Conservation (phyloP, 2,113 vertebrate genomes). For the Leiothrix lutea region DNA sequence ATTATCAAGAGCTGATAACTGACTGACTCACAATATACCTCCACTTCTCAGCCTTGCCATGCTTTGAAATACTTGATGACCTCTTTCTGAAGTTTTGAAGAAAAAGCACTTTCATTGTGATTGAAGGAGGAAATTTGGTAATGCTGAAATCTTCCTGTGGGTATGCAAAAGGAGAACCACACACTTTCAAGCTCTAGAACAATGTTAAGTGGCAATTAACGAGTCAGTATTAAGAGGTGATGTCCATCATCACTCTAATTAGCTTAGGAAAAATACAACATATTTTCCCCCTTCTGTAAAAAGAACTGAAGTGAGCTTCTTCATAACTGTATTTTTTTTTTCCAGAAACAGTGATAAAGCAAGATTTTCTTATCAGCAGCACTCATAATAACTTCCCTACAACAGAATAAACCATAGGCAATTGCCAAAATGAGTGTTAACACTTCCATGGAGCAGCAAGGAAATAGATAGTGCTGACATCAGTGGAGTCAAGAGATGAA, state of each 20-base stretch:
- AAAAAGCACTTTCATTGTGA: neutral
- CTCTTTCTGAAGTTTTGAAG: neutral
- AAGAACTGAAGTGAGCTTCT: neutral
- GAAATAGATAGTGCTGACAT: neutral
- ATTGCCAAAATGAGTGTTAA: neutral
- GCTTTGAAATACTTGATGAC: neutral
- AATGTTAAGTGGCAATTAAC: neutral
- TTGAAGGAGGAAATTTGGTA: neutral
- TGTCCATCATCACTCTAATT: neutral
- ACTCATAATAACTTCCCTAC: neutral
- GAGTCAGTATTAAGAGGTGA: neutral
- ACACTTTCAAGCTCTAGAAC: neutral
- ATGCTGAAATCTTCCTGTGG: neutral
- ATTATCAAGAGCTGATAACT: neutral
- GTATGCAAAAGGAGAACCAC: neutral
- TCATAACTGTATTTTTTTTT: neutral
- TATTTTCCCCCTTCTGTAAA: neutral
- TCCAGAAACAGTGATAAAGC: neutral
- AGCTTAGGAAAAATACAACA: neutral
- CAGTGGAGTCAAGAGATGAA: neutral
- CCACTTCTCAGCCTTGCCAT: neutral
- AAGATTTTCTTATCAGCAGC: neutral
- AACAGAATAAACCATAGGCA: neutral
- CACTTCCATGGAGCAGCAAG: neutral
- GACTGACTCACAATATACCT: neutral